phyloP scores from a whole-genome alignment of 2,888 invertebrate genomes.

The Andrena flavipes region DNA sequence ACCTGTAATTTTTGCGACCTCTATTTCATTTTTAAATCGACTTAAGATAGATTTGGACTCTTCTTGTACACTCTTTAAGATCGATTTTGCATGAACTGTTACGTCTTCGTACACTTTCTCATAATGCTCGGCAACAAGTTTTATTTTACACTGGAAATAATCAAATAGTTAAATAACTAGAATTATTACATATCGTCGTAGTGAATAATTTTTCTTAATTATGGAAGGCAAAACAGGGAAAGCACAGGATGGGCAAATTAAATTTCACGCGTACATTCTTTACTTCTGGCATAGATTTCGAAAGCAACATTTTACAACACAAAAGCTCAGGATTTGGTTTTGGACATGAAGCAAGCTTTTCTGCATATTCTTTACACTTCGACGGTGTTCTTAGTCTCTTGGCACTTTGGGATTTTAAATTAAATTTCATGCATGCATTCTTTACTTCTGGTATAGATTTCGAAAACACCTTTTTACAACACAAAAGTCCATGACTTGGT shows the following conservation, averaged over 20 bases:
- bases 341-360: conserved; percentile 56
- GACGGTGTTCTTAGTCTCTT: not conserved
- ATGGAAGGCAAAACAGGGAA: not conserved
- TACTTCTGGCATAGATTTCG: conserved; percentile 41
- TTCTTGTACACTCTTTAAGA: conserved; percentile 44
- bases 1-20: conserved; percentile 3
- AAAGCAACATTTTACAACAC: conserved; percentile 35
- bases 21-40: conserved; percentile 33
- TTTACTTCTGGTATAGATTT: conserved; percentile 37
- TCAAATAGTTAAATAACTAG: not conserved
- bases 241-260: not conserved
- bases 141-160: conserved; percentile 63
- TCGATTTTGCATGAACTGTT: conserved; percentile 20
- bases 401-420: not conserved
- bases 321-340: conserved; percentile 32
- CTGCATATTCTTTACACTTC: conserved; percentile 46
- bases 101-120: conserved; percentile 35
- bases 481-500: conserved; percentile 9
- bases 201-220: not conserved
- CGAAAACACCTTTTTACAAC: conserved; percentile 32
- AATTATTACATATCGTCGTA: no score
- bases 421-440: not conserved
- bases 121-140: conserved; percentile 58
- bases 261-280: not conserved
- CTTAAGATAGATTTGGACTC: conserved; percentile 32